Conservation (phyloP, 2,797 vertebrate genomes). For the Channallabes apus region DNA sequence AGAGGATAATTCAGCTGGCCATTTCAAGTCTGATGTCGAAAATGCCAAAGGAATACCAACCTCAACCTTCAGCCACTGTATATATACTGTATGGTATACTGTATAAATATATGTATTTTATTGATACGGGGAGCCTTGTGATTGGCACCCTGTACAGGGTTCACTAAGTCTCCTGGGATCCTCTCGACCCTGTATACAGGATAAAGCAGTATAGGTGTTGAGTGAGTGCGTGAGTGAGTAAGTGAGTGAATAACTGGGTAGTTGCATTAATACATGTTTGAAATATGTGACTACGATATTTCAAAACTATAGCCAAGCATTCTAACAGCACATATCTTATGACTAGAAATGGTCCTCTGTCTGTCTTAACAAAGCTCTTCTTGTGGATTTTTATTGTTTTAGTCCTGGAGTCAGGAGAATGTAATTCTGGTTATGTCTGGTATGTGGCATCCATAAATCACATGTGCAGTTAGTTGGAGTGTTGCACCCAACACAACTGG, state of each 20-base stretch:
- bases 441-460: not conserved
- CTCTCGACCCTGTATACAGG: too few relatives aligned
- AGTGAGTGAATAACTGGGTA: not conserved
- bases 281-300: not conserved
- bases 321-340: not conserved
- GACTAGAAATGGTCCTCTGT: not conserved
- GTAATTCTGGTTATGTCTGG: not conserved
- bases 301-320: not conserved
- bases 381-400: not conserved
- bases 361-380: not conserved
- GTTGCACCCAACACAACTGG: not conserved
- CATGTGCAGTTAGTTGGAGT: not conserved
- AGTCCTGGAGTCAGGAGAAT: not conserved
- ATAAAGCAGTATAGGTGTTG: too few relatives aligned
- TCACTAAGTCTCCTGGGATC: too few relatives aligned
- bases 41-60: not conserved
- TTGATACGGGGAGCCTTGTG: not conserved
- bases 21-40: slow-evolving; percentile 30
- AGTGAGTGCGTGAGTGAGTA: too few relatives aligned
- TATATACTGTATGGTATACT: not conserved
- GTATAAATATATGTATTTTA: not conserved
- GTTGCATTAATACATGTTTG: not conserved
- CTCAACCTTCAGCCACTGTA: not conserved
- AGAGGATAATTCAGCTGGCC: slow-evolving; percentile 36
- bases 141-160: too few relatives aligned